Percentiles rank a stretch among this genome's conserved stretches.
These are phyloP conservation scores for Petrosia ficiformis DNA, from an alignment of 37 sponge, comb jelly and placozoan species.

Conservation along the genomic window DNA sequence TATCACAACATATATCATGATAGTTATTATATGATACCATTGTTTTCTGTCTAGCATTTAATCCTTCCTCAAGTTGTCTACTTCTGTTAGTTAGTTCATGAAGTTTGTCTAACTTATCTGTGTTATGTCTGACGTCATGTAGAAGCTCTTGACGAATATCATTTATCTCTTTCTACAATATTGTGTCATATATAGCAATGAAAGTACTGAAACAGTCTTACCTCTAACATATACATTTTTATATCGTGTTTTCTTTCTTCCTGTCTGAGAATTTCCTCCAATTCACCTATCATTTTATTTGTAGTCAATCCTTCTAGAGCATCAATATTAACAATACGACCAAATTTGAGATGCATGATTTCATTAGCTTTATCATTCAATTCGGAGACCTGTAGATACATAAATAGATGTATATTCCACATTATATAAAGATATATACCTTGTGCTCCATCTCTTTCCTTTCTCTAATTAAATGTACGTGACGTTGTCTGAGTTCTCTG, in stretches of 20 bases:
- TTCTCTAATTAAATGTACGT: slow-evolving; percentile 65
- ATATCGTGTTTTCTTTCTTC: slow-evolving; percentile 45
- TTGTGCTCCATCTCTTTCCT: slow-evolving; percentile 78
- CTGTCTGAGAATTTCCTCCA: slow-evolving; percentile 50
- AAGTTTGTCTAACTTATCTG: slow-evolving; percentile 55
- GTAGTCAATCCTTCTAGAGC: slow-evolving; percentile 70
- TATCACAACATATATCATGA: neutral
- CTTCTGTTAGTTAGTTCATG: slow-evolving; percentile 54
- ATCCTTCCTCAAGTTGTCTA: slow-evolving; percentile 62
- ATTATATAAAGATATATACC: slow-evolving; percentile 39
- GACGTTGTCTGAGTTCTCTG: slow-evolving; percentile 60
- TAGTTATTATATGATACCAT: slow-evolving; percentile 39
- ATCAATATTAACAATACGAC: slow-evolving; percentile 88
- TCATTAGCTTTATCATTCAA: slow-evolving; percentile 69
- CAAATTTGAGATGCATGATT: slow-evolving; percentile 95
- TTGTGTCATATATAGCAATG: neutral
- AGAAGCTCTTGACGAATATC: slow-evolving; percentile 46
- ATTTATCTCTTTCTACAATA: slow-evolving; percentile 55
- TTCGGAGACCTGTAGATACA: slow-evolving; percentile 45
- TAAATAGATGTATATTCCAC: neutral
- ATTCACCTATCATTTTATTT: slow-evolving; percentile 77
- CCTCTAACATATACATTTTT: slow-evolving; percentile 26
- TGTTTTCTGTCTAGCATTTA: slow-evolving; percentile 84
- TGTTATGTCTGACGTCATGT: slow-evolving; percentile 73
- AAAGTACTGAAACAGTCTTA: neutral